Evolutionary conservation across 2,888 invertebrate species (phyloP).

Genomic region (Glomeris marginata): DNA sequence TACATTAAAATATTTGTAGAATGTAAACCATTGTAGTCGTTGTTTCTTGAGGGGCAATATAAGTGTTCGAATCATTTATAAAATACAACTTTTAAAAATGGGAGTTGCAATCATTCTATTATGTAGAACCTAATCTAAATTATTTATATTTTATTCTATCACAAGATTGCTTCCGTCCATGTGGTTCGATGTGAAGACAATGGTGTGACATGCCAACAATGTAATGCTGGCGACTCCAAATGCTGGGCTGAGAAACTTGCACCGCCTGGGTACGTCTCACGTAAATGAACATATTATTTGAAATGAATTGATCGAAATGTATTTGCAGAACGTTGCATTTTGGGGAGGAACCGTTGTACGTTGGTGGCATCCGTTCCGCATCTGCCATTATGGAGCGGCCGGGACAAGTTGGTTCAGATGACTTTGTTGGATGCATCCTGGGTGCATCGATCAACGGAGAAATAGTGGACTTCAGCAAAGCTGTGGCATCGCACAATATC

Average conservation of each 20-base stretch:
- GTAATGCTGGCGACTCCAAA: constrained; percentile 60
- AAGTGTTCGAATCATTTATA: background rate
- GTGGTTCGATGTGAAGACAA: constrained; percentile 67
- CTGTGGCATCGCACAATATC: constrained; percentile 54
- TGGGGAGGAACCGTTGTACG: constrained; percentile 67
- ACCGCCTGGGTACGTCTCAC: constrained; percentile 59
- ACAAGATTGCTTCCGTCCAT: constrained; percentile 41
- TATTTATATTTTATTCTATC: too few species aligned
- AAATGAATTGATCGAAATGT: background rate
- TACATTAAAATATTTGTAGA: too few species aligned
- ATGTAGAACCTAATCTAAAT: too few species aligned
- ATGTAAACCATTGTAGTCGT: too few species aligned
- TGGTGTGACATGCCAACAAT: constrained; percentile 72
- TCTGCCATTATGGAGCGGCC: constrained; percentile 76
- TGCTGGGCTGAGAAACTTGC: constrained; percentile 71
- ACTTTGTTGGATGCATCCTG: constrained; percentile 85
- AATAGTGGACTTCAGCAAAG: constrained; percentile 60
- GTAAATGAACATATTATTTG: background rate
- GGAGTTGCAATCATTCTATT: too few species aligned
- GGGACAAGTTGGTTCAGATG: constrained; percentile 79
- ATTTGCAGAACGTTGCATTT: constrained; percentile 63
- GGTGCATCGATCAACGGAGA: constrained; percentile 78
- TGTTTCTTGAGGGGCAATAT: too few species aligned
- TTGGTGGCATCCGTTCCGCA: constrained; percentile 71
- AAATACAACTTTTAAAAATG: background rate